phyloP scores from a whole-genome alignment of 1,140 invertebrate species.

The Drosophila pandora region DNA sequence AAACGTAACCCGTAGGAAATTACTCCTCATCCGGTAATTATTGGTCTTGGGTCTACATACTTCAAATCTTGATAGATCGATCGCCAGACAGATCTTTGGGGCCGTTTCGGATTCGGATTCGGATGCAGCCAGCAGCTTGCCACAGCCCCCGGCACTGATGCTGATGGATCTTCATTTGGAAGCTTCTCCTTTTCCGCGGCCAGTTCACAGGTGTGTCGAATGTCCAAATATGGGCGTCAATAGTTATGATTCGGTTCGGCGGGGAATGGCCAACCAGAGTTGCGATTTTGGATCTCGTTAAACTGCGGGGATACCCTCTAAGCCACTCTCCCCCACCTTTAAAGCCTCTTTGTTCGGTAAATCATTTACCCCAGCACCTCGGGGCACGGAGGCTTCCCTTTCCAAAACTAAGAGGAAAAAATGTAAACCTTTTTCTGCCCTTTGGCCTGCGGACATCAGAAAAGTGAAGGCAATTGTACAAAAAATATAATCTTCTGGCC shows the following conservation, averaged over 20 bases:
- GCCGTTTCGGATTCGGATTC: conserved; percentile 1
- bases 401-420: conserved; percentile 1
- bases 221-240: conserved; percentile 61
- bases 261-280: conserved; percentile 9
- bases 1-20: conserved; percentile 74
- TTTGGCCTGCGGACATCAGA: conserved; percentile 42
- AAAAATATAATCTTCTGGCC: conserved; percentile 18
- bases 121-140: conserved; percentile 55
- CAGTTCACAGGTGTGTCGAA: conserved; percentile 60
- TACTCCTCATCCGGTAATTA: conserved; percentile 78
- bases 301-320: conserved; percentile 8
- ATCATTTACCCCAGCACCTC: conserved; percentile 30
- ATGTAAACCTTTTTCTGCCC: conserved; percentile 36
- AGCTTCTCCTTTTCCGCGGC: conserved; percentile 1
- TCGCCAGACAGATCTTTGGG: conserved; percentile 22
- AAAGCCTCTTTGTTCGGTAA: conserved; percentile 32
- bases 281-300: conserved; percentile 27
- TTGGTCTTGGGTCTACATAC: conserved; percentile 54
- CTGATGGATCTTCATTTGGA: conserved; percentile 20
- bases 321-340: conserved; percentile 1
- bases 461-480: conserved; percentile 44
- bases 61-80: conserved; percentile 74
- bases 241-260: conserved; percentile 48
- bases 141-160: conserved; percentile 56
- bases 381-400: conserved; percentile 31